These are phyloP conservation scores for Onychostoma macrolepis DNA, from an alignment of 2,113 vertebrate genomes.

Conservation along the genomic window DNA sequence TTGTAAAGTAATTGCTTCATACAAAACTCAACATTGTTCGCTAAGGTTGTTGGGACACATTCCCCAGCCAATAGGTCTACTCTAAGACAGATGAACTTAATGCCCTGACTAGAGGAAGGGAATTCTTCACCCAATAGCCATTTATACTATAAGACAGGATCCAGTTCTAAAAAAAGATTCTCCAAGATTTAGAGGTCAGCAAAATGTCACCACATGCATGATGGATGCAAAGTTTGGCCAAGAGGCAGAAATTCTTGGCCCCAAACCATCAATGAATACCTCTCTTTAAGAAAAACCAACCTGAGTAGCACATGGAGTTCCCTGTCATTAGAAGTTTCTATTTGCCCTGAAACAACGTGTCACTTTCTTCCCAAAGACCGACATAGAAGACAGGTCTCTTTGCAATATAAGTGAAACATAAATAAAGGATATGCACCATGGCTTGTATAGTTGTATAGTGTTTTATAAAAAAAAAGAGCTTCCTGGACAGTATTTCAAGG, in stretches of 20 bases:
- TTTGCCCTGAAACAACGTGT: too few relatives aligned
- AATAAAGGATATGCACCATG: not conserved
- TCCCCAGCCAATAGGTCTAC: not conserved
- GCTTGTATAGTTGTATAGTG: not conserved
- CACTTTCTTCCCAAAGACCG: not conserved
- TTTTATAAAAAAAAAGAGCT: not conserved
- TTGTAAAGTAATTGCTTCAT: not conserved
- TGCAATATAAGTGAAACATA: not conserved
- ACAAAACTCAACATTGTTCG: not conserved
- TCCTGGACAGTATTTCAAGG: not conserved
- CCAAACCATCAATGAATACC: slow-evolving; percentile 13
- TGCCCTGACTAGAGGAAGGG: not conserved
- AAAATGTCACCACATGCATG: slow-evolving; percentile 12
- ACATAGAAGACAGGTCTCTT: not conserved
- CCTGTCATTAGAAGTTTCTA: not conserved
- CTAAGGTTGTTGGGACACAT: not conserved
- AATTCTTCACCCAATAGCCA: not conserved
- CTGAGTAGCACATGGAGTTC: not conserved
- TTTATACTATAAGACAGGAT: slow-evolving; percentile 11
- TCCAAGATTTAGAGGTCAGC: not conserved
- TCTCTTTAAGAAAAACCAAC: not conserved
- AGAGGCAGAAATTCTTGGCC: slow-evolving; percentile 12
- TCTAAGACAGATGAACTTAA: not conserved
- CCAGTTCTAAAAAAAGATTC: slow-evolving; percentile 25
- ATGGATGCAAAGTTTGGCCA: slow-evolving; percentile 36